Base-by-base conservation (phyloP, 2,113 vertebrate genomes). In the Ifrita kowaldi region DNA sequence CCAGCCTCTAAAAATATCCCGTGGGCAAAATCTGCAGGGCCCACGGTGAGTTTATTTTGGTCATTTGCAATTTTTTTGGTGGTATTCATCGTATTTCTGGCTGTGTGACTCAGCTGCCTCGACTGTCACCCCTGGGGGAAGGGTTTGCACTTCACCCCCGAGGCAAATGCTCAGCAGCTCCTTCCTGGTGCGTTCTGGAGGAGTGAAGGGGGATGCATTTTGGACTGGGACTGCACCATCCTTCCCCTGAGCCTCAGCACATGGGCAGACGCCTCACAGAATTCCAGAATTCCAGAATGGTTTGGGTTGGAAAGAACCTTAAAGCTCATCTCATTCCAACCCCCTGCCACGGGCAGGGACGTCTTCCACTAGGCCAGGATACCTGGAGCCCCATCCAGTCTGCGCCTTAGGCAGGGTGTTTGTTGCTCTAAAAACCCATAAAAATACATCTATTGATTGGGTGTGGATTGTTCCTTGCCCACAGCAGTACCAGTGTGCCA, bases 381-480 rank as follows among this genome's bases (percentile, higher is more conserved):
- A 1, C 32, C 2, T 5, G 16, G 30, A 75, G 41, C 41, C 52
- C 16, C 24, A 4, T 4, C 69, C 62, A 37, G 52, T 1, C 35
- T 42, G 84, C 28, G 53, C 49, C 53, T 22, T 5, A 1, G 21
- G 1, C 16, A 2, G n/a, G 30, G 18, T 13, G 3, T 32, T 44
- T 27, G 13, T 7, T 42, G 33, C 12, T 35, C 41, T 23, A 15
- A 64, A 37, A 39, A 30, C 3, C 10, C 3, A 7, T 1, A 10
- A 5, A 30, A 22, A 9, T 1, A 0, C 17, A 1, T 21, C 35
- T 12, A 0, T 30, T 1, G 28, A 10, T 3, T 0, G 17, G 42
- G 11, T 13, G 12, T 21, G 64, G 44, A 16, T 1, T 3, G 7
- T 14, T 42, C 6, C 27, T 19, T 42, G 60, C 4, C 9, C 27